These are phyloP conservation scores for Elephas maximus DNA, from an alignment of 2,113 vertebrate species.

Conservation along the genomic window DNA sequence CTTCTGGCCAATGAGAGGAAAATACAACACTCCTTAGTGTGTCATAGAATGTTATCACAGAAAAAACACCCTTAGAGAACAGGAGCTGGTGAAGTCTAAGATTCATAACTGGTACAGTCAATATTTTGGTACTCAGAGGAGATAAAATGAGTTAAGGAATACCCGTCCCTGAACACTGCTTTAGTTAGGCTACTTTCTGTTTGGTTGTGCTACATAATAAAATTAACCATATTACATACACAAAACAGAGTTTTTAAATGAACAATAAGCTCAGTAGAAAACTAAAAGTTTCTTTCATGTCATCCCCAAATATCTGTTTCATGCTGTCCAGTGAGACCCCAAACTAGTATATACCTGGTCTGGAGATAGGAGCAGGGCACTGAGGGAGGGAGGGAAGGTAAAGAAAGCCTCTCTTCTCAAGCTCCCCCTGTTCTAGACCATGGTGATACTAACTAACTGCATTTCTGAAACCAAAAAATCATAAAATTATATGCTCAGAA, in stretches of 20 bases:
- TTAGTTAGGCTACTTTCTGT: neutral
- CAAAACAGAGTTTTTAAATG: neutral
- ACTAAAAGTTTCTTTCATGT: neutral
- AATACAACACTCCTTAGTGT: neutral
- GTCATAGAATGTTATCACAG: conserved; percentile 22
- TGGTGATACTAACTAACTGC: neutral
- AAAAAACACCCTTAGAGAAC: neutral
- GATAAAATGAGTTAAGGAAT: conserved; percentile 38
- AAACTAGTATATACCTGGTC: neutral
- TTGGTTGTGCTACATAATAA: neutral
- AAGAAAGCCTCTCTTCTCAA: neutral
- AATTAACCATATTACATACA: neutral
- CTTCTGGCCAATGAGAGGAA: neutral
- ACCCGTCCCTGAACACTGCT: neutral
- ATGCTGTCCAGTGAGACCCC: neutral
- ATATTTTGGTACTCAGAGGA: conserved; percentile 22
- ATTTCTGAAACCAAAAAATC: neutral
- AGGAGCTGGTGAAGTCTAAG: neutral
- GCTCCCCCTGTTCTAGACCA: neutral
- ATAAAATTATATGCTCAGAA: conserved; percentile 35
- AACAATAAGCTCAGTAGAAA: neutral
- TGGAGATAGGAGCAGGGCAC: neutral
- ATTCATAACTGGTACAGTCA: neutral
- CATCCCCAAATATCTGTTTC: neutral
- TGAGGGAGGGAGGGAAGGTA: neutral